Conservation (phyloP, 2,888 invertebrate species). For the Plusia festucae region DNA sequence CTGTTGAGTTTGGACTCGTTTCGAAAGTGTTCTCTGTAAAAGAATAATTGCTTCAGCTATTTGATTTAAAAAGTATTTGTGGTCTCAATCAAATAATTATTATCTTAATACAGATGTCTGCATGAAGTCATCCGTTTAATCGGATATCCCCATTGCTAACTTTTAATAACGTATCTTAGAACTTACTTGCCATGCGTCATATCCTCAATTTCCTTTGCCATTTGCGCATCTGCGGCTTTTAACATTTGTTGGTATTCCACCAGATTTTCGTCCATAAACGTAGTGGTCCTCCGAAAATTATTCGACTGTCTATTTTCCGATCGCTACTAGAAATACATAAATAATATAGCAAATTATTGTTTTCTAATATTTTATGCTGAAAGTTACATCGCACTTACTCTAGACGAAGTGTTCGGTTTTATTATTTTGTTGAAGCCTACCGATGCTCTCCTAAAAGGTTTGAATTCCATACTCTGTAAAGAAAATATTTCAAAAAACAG, state of each 20-base stretch:
- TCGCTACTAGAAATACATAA: constrained; percentile 84
- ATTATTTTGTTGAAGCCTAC: constrained; percentile 85
- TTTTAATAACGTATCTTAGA: neutral
- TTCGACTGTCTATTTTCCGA: constrained; percentile 80
- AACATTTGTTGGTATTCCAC: constrained; percentile 91
- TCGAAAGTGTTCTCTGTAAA: constrained; percentile 91
- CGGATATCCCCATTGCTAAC: too few species aligned
- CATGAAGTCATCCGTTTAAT: too few species aligned
- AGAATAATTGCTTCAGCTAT: constrained; percentile 19
- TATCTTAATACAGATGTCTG: too few species aligned
- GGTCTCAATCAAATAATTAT: neutral
- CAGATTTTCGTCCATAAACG: constrained; percentile 92
- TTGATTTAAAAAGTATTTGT: neutral
- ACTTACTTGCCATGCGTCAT: constrained; percentile 94
- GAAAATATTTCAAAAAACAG: constrained; percentile 11
- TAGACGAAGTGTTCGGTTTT: constrained; percentile 68
- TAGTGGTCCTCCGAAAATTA: constrained; percentile 87
- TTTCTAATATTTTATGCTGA: constrained; percentile 34
- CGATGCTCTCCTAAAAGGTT: constrained; percentile 83
- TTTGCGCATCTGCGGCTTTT: constrained; percentile 92
- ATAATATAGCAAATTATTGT: constrained; percentile 63
- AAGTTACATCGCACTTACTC: constrained; percentile 73
- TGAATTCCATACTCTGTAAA: constrained; percentile 79
- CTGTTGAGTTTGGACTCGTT: constrained; percentile 89
- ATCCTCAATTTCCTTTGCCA: constrained; percentile 94